phyloP scores from a whole-genome alignment of 2,888 invertebrate species.

The Archaeoteleia sp. region DNA sequence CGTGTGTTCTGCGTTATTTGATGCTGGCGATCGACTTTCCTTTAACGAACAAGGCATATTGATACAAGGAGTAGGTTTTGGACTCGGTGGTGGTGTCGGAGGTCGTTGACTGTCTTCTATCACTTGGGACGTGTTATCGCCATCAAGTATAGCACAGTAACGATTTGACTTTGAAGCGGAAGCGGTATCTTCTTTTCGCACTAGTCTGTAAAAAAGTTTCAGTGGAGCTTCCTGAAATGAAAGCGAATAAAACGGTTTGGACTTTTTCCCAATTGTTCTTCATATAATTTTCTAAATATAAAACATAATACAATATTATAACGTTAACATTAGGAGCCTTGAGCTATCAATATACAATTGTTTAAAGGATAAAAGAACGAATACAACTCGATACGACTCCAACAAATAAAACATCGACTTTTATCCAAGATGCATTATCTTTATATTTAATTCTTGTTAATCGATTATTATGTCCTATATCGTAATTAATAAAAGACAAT shows the following conservation, averaged over 20 bases:
- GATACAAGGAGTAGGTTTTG: slow-evolving; percentile 59
- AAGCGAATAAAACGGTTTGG: neutral
- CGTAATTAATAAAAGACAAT: no score
- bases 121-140: slow-evolving; percentile 40
- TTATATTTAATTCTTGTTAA: no score
- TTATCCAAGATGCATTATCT: no score
- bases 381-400: no score
- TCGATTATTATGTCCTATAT: no score
- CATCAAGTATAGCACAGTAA: slow-evolving; percentile 23
- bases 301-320: no score
- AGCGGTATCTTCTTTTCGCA: slow-evolving; percentile 55
- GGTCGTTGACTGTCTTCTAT: slow-evolving; percentile 69
- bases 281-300: no score
- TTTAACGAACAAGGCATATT: slow-evolving; percentile 49
- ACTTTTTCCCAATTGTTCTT: no score
- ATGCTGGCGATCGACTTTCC: slow-evolving; percentile 46
- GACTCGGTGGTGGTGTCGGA: slow-evolving; percentile 69
- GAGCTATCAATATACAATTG: no score
- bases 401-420: no score
- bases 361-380: no score
- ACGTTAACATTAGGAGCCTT: no score
- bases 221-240: slow-evolving; percentile 67
- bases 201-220: slow-evolving; percentile 64
- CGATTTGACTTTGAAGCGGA: slow-evolving; percentile 25
- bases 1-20: slow-evolving; percentile 51